phyloP scores from a whole-genome alignment of 1,140 invertebrate species.

The Drosophila miranda region DNA sequence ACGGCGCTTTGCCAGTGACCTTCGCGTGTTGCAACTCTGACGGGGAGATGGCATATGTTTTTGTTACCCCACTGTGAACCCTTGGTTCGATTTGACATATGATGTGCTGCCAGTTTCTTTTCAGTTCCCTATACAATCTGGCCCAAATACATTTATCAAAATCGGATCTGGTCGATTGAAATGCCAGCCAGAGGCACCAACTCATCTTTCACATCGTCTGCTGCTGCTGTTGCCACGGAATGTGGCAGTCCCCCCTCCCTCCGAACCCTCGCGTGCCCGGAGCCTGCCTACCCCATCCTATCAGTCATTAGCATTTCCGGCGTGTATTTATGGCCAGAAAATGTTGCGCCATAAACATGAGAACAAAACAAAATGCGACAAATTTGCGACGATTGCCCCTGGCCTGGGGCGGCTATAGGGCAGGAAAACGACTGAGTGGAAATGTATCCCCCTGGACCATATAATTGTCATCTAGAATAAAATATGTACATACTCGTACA shows the following conservation, averaged over 20 bases:
- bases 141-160: constrained; percentile 76
- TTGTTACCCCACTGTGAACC: constrained; percentile 13
- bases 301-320: constrained; percentile 77
- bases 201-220: constrained; percentile 1
- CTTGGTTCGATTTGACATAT: constrained; percentile 63
- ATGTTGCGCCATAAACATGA: constrained; percentile 78
- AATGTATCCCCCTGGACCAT: constrained; percentile 52
- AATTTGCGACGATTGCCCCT: constrained; percentile 60
- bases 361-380: constrained; percentile 78
- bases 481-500: constrained; percentile 53
- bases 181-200: constrained; percentile 14
- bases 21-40: constrained; percentile 62
- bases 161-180: constrained; percentile 62
- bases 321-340: constrained; percentile 76
- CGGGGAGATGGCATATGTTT: constrained; percentile 62
- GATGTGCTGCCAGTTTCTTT: constrained; percentile 63
- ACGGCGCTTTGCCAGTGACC: constrained; percentile 70
- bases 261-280: too few species aligned
- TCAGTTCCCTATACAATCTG: constrained; percentile 51
- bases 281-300: constrained; percentile 12
- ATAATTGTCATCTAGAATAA: constrained; percentile 72
- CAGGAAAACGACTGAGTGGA: not conserved
- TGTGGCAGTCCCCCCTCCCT: too few species aligned
- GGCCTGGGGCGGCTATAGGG: not conserved
- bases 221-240: too few species aligned